Evolutionary conservation across 2,113 vertebrate species (phyloP), one percentile per base, ranked within the genome.

Genomic region (Entosphenus tridentatus): DNA sequence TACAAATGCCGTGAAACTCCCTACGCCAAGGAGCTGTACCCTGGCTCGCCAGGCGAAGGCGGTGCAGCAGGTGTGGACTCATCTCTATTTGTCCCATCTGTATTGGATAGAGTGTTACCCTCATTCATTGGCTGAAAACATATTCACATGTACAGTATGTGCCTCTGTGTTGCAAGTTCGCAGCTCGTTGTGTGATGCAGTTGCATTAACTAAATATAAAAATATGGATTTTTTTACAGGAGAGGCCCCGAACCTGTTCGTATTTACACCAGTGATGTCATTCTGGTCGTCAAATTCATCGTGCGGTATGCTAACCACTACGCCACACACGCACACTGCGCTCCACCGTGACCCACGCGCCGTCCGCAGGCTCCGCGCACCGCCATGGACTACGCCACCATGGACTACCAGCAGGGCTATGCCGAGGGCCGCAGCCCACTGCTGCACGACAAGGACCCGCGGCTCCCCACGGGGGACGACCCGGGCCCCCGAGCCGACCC

Each of bases 401-500:
- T 65, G 21, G 62, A 21, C n/a, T 65, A 16, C 10, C 21, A 16
- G 10, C 62, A n/a, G n/a, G 62, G 62, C n/a, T 65, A 16, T 21
- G n/a, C 62, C n/a, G 62, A 65, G 62, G 62, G 62, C 62, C 62
- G 62, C n/a, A 65, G 62, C 62, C 62, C 62, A 65, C 62, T 65
- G 62, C 62, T 65, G 62, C 62, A 65, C 21, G 62, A 65, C 10
- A n/a, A 65, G 10, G 62, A 65, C 10, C 62, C 62, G n/a, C 62
- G 21, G 62, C 62, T 65, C 21, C 62, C 62, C 21, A n/a, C 62
- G 21, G 62, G 62, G n/a, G 62, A 65, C 10, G 62, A 65, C 62
- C 62, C 62, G 8, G 62, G 21, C 10, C 62, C 62, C 9, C 39
- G 39, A 39, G 9, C 62, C 62, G n/a, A n/a, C 21, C 62, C 62